These are phyloP conservation scores for Sminthurides bifidus DNA, from an alignment of 1,140 invertebrate genomes.

Conservation along the genomic window DNA sequence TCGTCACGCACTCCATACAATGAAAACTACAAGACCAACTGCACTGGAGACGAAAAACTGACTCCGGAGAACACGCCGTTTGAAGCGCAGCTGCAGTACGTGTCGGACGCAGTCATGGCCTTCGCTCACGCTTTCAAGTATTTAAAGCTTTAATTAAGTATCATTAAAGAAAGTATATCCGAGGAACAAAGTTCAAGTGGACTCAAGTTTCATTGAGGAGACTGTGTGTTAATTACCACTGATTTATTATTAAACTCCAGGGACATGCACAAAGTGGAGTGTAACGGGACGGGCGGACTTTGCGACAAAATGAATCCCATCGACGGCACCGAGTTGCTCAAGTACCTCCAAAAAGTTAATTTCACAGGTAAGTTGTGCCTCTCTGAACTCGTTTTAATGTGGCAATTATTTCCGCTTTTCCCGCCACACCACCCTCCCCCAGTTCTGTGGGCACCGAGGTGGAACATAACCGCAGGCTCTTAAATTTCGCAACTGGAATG, in stretches of 20 bases:
- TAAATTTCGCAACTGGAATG: no score
- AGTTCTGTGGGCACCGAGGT: no score
- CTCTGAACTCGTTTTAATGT: no score
- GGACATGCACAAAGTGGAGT: slow-evolving; percentile 71
- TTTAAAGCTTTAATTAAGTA: no score
- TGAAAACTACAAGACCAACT: slow-evolving; percentile 50
- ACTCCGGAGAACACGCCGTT: slow-evolving; percentile 63
- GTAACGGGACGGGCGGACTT: slow-evolving; percentile 53
- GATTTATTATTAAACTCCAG: slow-evolving; percentile 38
- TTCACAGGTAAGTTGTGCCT: slow-evolving; percentile 63
- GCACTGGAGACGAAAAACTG: slow-evolving; percentile 55
- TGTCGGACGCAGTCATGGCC: slow-evolving; percentile 81
- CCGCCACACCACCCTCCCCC: no score
- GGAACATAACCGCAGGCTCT: no score
- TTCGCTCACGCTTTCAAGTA: slow-evolving; percentile 78
- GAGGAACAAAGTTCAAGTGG: not conserved
- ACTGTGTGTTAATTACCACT: not conserved
- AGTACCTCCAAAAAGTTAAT: slow-evolving; percentile 67
- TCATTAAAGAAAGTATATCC: no score
- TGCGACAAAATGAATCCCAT: slow-evolving; percentile 79
- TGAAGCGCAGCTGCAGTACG: slow-evolving; percentile 82
- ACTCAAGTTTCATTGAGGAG: not conserved
- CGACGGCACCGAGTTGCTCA: slow-evolving; percentile 67
- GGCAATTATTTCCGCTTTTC: no score
- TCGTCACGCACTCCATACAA: slow-evolving; percentile 70